Percentiles rank a stretch among this genome's conserved stretches.
Evolutionary conservation across 2,888 invertebrate genomes (phyloP).

Genomic region (Tenthredo amoena): DNA sequence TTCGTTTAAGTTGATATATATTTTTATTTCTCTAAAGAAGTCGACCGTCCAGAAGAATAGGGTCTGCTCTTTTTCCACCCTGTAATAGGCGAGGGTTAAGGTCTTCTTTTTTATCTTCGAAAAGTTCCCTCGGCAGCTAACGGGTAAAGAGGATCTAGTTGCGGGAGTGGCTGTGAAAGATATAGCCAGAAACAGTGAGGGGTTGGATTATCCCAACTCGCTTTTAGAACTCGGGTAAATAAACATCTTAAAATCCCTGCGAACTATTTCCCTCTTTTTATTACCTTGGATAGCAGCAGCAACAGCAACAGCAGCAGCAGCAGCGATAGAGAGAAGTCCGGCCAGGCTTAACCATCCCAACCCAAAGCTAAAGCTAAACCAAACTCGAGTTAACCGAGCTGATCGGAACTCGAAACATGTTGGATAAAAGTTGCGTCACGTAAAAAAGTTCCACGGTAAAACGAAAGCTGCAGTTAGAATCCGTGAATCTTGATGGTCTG

Average conservation of each 20-base stretch:
- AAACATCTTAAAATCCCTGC: slow-evolving; percentile 48
- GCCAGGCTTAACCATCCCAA: not conserved
- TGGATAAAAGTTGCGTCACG: slow-evolving; percentile 36
- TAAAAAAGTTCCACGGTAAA: slow-evolving; percentile 33
- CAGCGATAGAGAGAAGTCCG: not conserved
- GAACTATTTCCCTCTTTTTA: slow-evolving; percentile 28
- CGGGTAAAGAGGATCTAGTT: slow-evolving; percentile 33
- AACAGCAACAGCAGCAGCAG: not conserved
- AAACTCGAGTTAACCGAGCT: slow-evolving; percentile 24
- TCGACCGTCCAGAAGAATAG: not conserved
- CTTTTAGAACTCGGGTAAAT: slow-evolving; percentile 44
- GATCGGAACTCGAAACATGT: slow-evolving; percentile 26
- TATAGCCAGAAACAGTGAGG: slow-evolving; percentile 11
- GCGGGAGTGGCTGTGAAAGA: slow-evolving; percentile 9
- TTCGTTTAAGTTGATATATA: not conserved
- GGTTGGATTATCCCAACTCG: slow-evolving; percentile 26
- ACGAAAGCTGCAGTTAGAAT: slow-evolving; percentile 32
- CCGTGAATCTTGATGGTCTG: slow-evolving; percentile 26
- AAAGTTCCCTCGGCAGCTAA: not conserved
- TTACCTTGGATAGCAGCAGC: not conserved
- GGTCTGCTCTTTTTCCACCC: not conserved
- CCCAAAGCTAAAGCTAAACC: not conserved
- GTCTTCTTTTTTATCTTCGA: not conserved
- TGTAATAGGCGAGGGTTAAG: not conserved
- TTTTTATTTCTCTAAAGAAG: not conserved